Evolutionary conservation across 2,888 invertebrate species (phyloP).

Genomic region (Drosophila recens): DNA sequence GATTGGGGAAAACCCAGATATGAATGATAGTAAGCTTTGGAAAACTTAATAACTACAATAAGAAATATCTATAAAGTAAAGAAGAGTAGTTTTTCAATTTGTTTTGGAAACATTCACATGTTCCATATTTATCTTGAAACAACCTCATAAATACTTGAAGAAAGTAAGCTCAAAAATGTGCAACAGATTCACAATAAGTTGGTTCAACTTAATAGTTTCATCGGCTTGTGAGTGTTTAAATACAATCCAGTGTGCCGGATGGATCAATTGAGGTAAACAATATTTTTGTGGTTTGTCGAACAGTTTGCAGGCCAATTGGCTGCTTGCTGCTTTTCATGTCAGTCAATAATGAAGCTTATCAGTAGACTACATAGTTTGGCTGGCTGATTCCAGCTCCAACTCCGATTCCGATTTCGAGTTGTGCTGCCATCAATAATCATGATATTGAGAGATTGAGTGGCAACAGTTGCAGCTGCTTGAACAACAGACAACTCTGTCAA

Average conservation of each 20-base stretch:
- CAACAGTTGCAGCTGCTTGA: conserved; percentile 49
- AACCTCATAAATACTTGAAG: too few species aligned
- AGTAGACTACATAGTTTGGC: conserved; percentile 1
- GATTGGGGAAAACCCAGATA: too few species aligned
- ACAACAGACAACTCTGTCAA: conserved; percentile 66
- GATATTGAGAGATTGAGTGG: conserved; percentile 49
- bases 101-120: too few species aligned
- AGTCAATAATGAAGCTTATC: conserved; percentile 19
- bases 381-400: neutral
- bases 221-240: neutral
- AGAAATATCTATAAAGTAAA: too few species aligned
- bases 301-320: conserved; percentile 47
- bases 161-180: neutral
- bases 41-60: too few species aligned
- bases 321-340: conserved; percentile 1
- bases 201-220: neutral
- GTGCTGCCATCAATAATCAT: conserved; percentile 50
- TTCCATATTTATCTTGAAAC: too few species aligned
- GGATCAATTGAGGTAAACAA: conserved; percentile 39
- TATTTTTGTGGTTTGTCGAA: conserved; percentile 37
- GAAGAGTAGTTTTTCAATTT: too few species aligned
- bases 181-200: neutral
- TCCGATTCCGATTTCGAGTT: neutral
- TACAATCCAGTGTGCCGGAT: conserved; percentile 10
- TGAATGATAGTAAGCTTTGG: too few species aligned